Evolutionary conservation across 2,113 vertebrate genomes (phyloP), one percentile per base, ranked within the genome.

Genomic region (Cottus gobio): DNA sequence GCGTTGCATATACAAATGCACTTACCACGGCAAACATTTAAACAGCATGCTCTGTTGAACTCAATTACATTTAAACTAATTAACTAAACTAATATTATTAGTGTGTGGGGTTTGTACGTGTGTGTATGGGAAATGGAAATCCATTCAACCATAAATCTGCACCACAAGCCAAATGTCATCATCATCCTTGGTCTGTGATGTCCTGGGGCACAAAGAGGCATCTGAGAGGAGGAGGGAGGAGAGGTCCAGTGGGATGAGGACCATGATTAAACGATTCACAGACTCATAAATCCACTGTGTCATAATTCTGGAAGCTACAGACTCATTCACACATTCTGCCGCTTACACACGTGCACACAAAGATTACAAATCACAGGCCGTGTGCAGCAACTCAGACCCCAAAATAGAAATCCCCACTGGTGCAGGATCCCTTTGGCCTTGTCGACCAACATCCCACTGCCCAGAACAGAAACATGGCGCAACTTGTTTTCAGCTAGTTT

Each of bases 181-280:
- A 13, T 76, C 71, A 61, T 70, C 68, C 50, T 77, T 61, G 34
- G 52, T 44, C 42, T 80, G 57, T 52, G 64, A 67, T 48, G 65
- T 70, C 68, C 69, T 54, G 42, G n/a, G 46, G 80, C 72, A 56
- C 70, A 68, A 48, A 76, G 52, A 54, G 62, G n/a, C 57, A 64
- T 54, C 68, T 64, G 39, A 70, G 69, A 60, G 48, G 69, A 60
- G 81, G 74, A 60, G 52, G 42, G 28, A 69, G 31, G 42, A 54
- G 37, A 34, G 16, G 61, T 71, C 54, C 70, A 71, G 50, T 36
- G 61, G 83, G 74, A 78, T 18, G 5, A 80, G 46, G 57, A 62
- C 26, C 61, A 50, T 75, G 62, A 84, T 74, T 62, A 82, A 84
- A 84, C 75, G 60, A 75, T 79, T 83, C 85, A 46, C 65, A 75